A percentile compares a stretch with the other conserved stretches of the same genome.
Conservation (phyloP, 2,113 vertebrate species). For the Scatophagus argus region DNA sequence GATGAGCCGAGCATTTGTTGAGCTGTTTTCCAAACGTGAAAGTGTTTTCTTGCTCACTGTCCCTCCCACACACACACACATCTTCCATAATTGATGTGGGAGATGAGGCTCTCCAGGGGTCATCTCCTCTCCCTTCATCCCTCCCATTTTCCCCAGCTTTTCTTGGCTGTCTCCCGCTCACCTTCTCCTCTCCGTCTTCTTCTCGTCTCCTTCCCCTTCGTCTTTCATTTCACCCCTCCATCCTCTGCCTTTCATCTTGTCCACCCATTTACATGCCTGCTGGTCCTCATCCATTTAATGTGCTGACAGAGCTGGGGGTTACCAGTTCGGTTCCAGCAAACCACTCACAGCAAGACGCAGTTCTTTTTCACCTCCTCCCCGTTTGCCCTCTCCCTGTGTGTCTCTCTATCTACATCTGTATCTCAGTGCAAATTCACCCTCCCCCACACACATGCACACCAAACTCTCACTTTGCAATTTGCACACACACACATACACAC, state of each 20-base stretch:
- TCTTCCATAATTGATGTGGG: constrained; percentile 81
- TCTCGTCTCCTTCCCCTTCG: constrained; percentile 13
- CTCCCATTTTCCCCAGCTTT: constrained; percentile 71
- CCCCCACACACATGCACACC: constrained; percentile 49
- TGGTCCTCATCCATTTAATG: constrained; percentile 74
- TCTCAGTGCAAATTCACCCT: constrained; percentile 25
- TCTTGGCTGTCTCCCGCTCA: constrained; percentile 66
- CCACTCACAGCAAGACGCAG: constrained; percentile 41
- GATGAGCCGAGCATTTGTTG: constrained; percentile 21
- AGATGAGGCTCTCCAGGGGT: constrained; percentile 74
- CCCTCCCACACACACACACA: neutral
- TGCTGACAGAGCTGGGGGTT: constrained; percentile 58
- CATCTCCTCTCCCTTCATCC: constrained; percentile 62
- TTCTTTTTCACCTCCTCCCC: constrained; percentile 35
- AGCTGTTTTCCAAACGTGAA: constrained; percentile 35
- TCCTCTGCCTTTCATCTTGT: constrained; percentile 72
- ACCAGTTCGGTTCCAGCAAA: constrained; percentile 48
- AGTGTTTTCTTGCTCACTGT: constrained; percentile 11
- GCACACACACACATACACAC: constrained; percentile 13
- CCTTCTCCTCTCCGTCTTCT: constrained; percentile 57
- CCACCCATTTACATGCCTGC: constrained; percentile 68
- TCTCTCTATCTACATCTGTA: constrained; percentile 48
- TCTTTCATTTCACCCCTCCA: constrained; percentile 61
- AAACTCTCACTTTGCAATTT: constrained; percentile 42
- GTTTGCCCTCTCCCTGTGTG: constrained; percentile 46